phyloP scores from a whole-genome alignment of 2,113 vertebrate genomes.

The Symphodus melops region DNA sequence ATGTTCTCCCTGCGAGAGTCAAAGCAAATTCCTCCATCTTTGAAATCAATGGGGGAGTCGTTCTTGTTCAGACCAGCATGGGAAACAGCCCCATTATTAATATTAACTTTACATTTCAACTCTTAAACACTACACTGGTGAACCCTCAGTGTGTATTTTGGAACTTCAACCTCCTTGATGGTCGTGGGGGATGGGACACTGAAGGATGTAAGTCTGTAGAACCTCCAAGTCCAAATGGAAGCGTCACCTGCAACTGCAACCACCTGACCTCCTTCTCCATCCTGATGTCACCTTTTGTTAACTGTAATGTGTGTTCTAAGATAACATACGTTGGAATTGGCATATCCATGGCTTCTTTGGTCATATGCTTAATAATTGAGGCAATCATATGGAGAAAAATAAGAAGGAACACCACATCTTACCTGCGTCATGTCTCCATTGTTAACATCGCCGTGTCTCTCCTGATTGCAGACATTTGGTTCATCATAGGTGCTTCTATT shows the following conservation, averaged over 20 bases:
- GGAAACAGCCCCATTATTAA: slow-evolving; percentile 28
- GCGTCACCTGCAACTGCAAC: slow-evolving; percentile 83
- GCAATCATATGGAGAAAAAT: slow-evolving; percentile 84
- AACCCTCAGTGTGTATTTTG: slow-evolving; percentile 83
- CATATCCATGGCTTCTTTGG: slow-evolving; percentile 84
- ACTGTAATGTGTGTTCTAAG: slow-evolving; percentile 40
- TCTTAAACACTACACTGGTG: slow-evolving; percentile 62
- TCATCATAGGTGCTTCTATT: slow-evolving; percentile 70
- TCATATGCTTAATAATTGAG: slow-evolving; percentile 86
- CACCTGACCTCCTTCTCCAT: slow-evolving; percentile 92
- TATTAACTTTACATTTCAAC: slow-evolving; percentile 80
- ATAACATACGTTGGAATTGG: slow-evolving; percentile 86
- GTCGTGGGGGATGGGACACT: slow-evolving; percentile 78
- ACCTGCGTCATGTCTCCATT: slow-evolving; percentile 85
- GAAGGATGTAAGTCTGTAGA: rapidly evolving
- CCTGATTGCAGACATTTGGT: slow-evolving; percentile 73
- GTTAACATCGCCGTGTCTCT: slow-evolving; percentile 73
- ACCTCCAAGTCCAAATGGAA: neutral
- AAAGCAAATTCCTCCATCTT: neutral
- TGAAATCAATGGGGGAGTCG: slow-evolving; percentile 81
- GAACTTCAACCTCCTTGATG: slow-evolving; percentile 79
- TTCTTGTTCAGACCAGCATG: slow-evolving; percentile 72
- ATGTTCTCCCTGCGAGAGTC: slow-evolving; percentile 71
- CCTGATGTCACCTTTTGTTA: slow-evolving; percentile 85
- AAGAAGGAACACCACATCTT: slow-evolving; percentile 80